Conservation (phyloP, 2,888 invertebrate genomes). For the Neoaliturus tenellus region DNA sequence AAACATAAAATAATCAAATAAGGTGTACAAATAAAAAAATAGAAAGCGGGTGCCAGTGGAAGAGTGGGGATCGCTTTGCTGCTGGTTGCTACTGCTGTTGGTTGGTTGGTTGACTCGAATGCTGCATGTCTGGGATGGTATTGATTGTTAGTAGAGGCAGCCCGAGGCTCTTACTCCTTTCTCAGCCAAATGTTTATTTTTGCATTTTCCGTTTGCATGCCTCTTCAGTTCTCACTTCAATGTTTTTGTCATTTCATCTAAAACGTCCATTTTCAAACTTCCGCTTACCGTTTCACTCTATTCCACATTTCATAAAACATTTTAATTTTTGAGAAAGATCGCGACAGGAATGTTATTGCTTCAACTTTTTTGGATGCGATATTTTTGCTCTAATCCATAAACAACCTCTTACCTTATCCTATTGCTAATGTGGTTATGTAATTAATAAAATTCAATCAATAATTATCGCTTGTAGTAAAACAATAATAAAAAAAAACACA, state of each 20-base stretch:
- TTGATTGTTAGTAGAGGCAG: conserved; percentile 31
- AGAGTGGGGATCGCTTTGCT: background rate
- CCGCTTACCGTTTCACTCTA: background rate
- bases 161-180: background rate
- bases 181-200: background rate
- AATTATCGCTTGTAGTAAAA: no score
- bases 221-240: background rate
- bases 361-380: no score
- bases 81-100: no score
- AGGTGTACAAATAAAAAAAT: no score
- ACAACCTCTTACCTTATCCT: no score
- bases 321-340: no score
- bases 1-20: no score
- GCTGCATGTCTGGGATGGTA: background rate
- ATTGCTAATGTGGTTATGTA: no score
- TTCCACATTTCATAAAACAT: background rate
- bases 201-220: conserved; percentile 18
- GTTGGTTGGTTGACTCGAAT: background rate
- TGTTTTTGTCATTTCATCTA: background rate
- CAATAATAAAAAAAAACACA: no score
- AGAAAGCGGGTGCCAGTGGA: background rate
- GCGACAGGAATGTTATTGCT: no score
- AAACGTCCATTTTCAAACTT: background rate
- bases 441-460: no score
- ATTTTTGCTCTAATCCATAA: no score